A percentile compares a stretch with the other conserved stretches of the same genome.
These are phyloP conservation scores for Diarsia mendica DNA, from an alignment of 2,888 invertebrate species.

Conservation along the genomic window DNA sequence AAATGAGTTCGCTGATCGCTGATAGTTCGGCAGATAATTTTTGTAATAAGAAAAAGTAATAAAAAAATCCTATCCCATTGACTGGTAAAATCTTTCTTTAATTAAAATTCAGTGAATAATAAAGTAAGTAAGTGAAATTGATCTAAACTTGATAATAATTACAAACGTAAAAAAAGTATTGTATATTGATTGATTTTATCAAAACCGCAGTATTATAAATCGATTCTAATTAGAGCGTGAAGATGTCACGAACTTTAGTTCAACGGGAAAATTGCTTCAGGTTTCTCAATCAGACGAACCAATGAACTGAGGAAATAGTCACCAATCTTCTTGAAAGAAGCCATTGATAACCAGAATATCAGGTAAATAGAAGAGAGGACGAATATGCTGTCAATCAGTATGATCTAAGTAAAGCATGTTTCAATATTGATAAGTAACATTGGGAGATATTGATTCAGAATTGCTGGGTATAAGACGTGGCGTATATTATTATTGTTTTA, in stretches of 20 bases:
- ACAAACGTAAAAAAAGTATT: neutral
- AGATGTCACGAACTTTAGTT: constrained; percentile 32
- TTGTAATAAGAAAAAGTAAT: neutral
- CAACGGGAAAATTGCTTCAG: constrained; percentile 45
- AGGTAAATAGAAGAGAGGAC: constrained; percentile 1
- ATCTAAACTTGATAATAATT: constrained; percentile 7
- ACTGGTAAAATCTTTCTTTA: too few relatives aligned
- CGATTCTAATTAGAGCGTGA: constrained; percentile 50
- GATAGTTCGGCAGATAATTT: constrained; percentile 3
- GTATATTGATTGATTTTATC: constrained; percentile 2
- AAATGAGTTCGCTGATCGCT: constrained; percentile 30
- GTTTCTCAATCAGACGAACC: constrained; percentile 40
- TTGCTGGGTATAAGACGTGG: neutral
- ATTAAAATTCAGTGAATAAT: too few relatives aligned
- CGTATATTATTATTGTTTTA: constrained; percentile 32
- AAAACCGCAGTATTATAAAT: constrained; percentile 14
- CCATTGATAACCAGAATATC: constrained; percentile 13
- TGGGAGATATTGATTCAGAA: constrained; percentile 23
- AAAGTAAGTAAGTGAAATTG: too few relatives aligned
- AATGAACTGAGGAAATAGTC: constrained; percentile 29
- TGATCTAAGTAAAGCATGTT: neutral
- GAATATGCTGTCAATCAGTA: neutral
- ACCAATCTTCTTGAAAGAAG: constrained; percentile 26
- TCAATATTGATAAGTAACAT: constrained; percentile 14
- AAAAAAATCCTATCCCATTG: neutral